Evolutionary conservation across 2,113 vertebrate genomes (phyloP), one percentile per base, ranked within the genome.

Genomic region (Triplophysa dalaica): DNA sequence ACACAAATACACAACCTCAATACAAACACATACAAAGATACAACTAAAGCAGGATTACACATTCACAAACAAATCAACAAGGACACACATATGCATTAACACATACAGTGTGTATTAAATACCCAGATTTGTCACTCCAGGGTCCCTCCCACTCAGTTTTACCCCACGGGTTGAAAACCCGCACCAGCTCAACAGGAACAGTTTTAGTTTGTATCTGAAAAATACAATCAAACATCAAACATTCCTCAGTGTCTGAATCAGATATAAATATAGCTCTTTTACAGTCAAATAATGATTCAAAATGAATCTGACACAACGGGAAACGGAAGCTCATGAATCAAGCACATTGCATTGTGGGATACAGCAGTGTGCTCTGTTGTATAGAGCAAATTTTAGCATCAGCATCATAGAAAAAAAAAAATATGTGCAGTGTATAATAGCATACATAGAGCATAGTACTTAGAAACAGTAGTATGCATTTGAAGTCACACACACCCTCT

Each of bases 161-260:
- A 7, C 93, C 93, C 93, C 93, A 94, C 6, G 93, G 93, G 81
- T 94, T 94, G 2, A 89, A 88, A 52, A 94, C 41, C 24, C 93
- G 89, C 8, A 94, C 86, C 84, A 94, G 65, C 29, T 90, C 82
- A 60, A 81, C 83, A 0, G 45, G 0, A 14, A 88, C 89, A 0
- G 41, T 1, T 0, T 19, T 0, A 0, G 87, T 92, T 66, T 80
- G 50, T 45, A 93, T 88, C 92, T 94, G 88, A 60, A 41, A 61
- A n/a, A 75, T 24, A 68, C 22, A 60, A 21, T n/a, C n/a, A n/a
- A n/a, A n/a, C n/a, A 78, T 48, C 16, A 63, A 70, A 77, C 8
- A 1, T 17, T 54, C 14, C 50, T 14, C 17, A 16, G 4, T 54
- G 17, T 7, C 16, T 5, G 14, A 17, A 6, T 4, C 16, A 54